phyloP scores from a whole-genome alignment of 2,888 invertebrate genomes.

The Petrolisthes manimaculis region DNA sequence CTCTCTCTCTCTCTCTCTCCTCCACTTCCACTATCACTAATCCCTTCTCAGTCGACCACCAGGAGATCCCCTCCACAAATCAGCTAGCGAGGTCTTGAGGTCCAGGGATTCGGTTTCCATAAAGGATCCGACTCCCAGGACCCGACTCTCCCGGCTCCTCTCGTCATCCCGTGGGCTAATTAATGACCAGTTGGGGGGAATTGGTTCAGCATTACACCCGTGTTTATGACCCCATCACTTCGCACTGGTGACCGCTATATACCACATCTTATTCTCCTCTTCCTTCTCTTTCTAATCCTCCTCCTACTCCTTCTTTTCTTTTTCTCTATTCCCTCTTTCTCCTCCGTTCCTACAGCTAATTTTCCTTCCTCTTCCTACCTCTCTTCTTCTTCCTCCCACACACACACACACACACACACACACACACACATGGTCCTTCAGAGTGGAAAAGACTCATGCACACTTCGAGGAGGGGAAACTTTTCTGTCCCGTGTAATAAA shows the following conservation, averaged over 20 bases:
- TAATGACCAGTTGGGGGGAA: slow-evolving; percentile 53
- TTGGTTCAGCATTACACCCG: slow-evolving; percentile 52
- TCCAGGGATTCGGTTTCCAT: slow-evolving; percentile 29
- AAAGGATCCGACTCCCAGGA: not conserved
- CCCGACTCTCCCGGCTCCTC: not conserved
- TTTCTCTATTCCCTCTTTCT: too few species aligned
- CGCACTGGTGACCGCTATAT: slow-evolving; percentile 29
- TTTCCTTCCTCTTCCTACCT: too few species aligned
- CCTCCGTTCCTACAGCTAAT: too few species aligned
- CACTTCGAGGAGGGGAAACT: too few species aligned
- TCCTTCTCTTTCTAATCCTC: too few species aligned
- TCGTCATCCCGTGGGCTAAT: slow-evolving; percentile 52
- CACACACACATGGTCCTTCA: too few species aligned
- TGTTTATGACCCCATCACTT: slow-evolving; percentile 50
- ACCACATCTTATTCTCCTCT: too few species aligned
- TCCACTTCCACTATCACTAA: slow-evolving; percentile 23
- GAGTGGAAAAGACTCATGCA: too few species aligned
- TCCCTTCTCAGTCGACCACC: slow-evolving; percentile 32
- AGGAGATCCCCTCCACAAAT: slow-evolving; percentile 43
- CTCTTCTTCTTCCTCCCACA: too few species aligned
- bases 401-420: too few species aligned
- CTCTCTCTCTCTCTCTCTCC: slow-evolving; percentile 24
- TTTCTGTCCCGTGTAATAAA: not conserved
- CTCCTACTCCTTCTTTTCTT: too few species aligned
- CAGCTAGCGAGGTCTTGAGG: slow-evolving; percentile 29